Base-by-base conservation (phyloP, 2,888 invertebrate genomes). In the Piscicola geometra region DNA sequence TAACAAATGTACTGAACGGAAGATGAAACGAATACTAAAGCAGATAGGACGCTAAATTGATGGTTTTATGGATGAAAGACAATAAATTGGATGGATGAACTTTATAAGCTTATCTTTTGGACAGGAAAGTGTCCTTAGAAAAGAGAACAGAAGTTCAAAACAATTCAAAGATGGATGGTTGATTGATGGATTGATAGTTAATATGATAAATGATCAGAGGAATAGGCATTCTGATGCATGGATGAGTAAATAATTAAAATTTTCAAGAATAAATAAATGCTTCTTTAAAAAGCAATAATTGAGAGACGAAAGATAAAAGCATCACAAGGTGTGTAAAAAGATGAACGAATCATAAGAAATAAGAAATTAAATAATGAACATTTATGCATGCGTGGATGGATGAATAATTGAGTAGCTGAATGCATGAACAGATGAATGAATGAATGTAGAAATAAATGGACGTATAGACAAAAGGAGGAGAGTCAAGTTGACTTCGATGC, bases 391-490 rank as follows among this genome's bases (percentile, higher is more conserved):
- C 3, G 30, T 28, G 33, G n/a, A 67, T 30, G n/a, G 28, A 67
- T 67, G 67, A 30, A 67, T 9, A 35, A 67, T n/a, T 67, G 30
- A 67, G 30, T 30, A 35, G 28, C 12, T 30, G 30, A 32, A 67
- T 67, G 33, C 3, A 67, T 28, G 33, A 32, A 67, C 9, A 35
- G 28, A 67, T 67, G 67, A 30, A 67, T 67, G 67, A 30, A 67
- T 67, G 28, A 3, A 67, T 67, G 67, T 15, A 67, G 3, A 9
- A 12, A 64, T 64, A n/a, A 3, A 5, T 25, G 33, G n/a, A 67
- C 30, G 67, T 5, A 9, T 67, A 28, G 35, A 5, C 3, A 35
- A 30, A 67, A 21, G 67, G 30, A 67, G 3, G 33, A 67, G 28
- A 33, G 33, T 2, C n/a, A 56, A 56, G 60, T 56, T 56, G 25